Percentiles rank a stretch among this genome's conserved stretches.
Conservation (phyloP, 2,113 vertebrate genomes). For the Onychorhynchus coronatus region DNA sequence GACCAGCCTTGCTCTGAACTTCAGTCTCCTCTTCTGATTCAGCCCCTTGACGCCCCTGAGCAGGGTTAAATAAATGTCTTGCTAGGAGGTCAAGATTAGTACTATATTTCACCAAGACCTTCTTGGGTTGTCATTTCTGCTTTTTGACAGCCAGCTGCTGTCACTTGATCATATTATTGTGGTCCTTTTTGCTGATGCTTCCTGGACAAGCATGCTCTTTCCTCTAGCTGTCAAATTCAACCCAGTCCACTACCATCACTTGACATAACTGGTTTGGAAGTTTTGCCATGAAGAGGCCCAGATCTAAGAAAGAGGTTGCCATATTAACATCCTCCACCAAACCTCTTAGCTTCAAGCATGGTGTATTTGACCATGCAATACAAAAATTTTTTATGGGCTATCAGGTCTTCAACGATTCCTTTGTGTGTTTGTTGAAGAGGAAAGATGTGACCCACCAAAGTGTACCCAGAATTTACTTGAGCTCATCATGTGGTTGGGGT, state of each 20-base stretch:
- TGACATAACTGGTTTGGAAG: neutral
- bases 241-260: neutral
- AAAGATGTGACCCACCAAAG: neutral
- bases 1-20: neutral
- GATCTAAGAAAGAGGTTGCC: neutral
- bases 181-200: neutral
- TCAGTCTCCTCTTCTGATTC: neutral
- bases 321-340: neutral
- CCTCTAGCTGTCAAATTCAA: neutral
- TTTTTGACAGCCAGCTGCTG: slow-evolving; percentile 10
- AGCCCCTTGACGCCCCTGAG: neutral
- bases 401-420: neutral
- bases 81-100: neutral
- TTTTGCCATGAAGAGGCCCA: neutral
- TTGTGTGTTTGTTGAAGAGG: neutral
- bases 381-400: neutral
- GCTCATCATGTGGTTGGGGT: neutral
- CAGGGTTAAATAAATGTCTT: neutral
- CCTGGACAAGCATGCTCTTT: neutral
- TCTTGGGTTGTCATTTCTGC: neutral
- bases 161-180: neutral
- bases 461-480: neutral
- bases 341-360: neutral
- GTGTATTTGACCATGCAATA: neutral
- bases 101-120: neutral